Evolutionary conservation across 2,888 invertebrate genomes (phyloP).

Genomic region (Calliopum simillimum): DNA sequence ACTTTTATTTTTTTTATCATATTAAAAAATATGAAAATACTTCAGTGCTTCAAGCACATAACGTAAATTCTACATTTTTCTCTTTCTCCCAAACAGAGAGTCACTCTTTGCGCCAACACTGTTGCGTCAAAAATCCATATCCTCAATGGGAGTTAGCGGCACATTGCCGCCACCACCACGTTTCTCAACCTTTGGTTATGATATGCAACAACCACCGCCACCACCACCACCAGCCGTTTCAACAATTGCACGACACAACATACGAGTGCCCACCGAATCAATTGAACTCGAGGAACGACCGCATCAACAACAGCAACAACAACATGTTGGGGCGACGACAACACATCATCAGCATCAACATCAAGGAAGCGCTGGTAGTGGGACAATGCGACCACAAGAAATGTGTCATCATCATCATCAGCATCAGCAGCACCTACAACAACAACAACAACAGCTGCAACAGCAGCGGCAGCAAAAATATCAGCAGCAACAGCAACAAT

Average conservation of each 20-base stretch:
- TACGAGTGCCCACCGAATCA: constrained; percentile 52
- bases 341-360: constrained; percentile 48
- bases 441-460: constrained; percentile 54
- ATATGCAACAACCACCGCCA: constrained; percentile 47
- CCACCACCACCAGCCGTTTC: constrained; percentile 48
- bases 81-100: constrained; percentile 56
- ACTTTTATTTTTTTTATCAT: too few species aligned
- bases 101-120: constrained; percentile 62
- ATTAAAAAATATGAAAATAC: too few species aligned
- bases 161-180: constrained; percentile 57
- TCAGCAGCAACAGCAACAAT: constrained; percentile 38
- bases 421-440: constrained; percentile 62
- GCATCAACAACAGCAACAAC: constrained; percentile 21
- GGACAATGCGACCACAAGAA: constrained; percentile 45
- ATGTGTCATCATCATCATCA: constrained; percentile 64
- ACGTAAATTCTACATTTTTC: background rate
- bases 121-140: constrained; percentile 63
- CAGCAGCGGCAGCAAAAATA: constrained; percentile 39
- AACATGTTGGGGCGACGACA: constrained; percentile 34
- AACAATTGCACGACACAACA: constrained; percentile 57
- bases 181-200: constrained; percentile 67
- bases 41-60: background rate
- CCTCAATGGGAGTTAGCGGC: constrained; percentile 53
- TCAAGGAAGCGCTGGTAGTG: constrained; percentile 42
- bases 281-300: constrained; percentile 63